phyloP scores from a whole-genome alignment of 2,888 invertebrate genomes.

The Seira musarum region DNA sequence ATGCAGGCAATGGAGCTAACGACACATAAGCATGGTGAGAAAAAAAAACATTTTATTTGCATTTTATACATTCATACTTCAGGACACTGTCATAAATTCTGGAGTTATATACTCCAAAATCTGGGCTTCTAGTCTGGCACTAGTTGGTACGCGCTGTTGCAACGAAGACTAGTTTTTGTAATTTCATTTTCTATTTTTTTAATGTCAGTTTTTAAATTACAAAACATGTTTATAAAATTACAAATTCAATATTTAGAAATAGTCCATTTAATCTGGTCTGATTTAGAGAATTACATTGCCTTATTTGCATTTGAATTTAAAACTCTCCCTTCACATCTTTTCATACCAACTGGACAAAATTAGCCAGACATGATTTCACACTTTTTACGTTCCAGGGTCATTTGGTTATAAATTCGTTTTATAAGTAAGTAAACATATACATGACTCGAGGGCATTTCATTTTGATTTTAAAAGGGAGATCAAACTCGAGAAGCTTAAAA shows the following conservation, averaged over 20 bases:
- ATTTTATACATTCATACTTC: no score
- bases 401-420: background rate
- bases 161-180: no score
- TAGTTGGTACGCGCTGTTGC: no score
- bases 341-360: constrained; percentile 44
- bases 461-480: no score
- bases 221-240: no score
- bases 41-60: constrained; percentile 10
- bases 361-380: constrained; percentile 30
- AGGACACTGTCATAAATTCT: constrained; percentile 19
- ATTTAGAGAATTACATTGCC: no score
- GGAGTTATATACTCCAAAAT: constrained; percentile 5
- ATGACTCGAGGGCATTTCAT: background rate
- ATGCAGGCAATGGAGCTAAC: constrained; percentile 69
- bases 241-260: no score
- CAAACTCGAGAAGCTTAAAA: no score
- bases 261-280: background rate
- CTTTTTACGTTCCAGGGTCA: no score
- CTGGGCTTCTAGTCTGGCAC: background rate
- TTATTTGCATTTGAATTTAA: no score
- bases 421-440: background rate
- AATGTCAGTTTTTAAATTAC: background rate
- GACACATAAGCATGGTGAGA: constrained; percentile 64
- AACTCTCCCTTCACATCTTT: no score
- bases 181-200: background rate